Percentiles rank a stretch among this genome's conserved stretches.
Conservation (phyloP, 2,113 vertebrate genomes). For the Mastomys natalensis region DNA sequence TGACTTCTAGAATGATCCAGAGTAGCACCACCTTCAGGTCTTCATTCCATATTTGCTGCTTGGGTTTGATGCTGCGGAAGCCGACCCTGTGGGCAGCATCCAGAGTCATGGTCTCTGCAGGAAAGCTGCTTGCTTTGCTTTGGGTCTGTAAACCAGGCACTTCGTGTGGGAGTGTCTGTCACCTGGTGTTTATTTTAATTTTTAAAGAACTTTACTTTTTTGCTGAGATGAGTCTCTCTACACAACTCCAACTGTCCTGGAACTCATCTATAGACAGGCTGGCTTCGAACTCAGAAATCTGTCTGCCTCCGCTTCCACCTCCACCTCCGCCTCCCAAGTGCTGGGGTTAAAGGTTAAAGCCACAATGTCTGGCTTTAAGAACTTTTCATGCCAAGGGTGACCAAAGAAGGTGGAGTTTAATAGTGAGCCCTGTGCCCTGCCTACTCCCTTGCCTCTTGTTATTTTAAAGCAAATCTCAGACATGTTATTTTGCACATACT, state of each 20-base stretch:
- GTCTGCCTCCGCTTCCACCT: too few species aligned
- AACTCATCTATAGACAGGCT: background rate
- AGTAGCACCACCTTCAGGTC: background rate
- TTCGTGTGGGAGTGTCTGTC: background rate
- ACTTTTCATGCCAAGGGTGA: background rate
- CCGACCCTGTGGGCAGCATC: background rate
- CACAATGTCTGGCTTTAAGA: background rate
- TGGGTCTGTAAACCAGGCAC: background rate
- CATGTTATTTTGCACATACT: background rate
- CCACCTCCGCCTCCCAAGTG: background rate
- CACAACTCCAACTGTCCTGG: background rate
- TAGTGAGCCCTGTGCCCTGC: background rate
- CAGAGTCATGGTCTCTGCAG: background rate
- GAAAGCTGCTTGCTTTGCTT: background rate
- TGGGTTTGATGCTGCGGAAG: background rate
- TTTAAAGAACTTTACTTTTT: background rate
- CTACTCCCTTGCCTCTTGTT: background rate
- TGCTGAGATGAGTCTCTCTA: background rate
- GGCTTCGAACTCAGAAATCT: background rate
- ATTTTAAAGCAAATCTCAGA: background rate
- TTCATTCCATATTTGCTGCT: background rate
- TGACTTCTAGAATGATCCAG: background rate
- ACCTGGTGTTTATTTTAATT: background rate
- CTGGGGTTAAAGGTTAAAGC: background rate
- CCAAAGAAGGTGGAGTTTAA: background rate